These are phyloP conservation scores for Hyperoodon ampullatus DNA, from an alignment of 2,113 vertebrate genomes.

Conservation along the genomic window DNA sequence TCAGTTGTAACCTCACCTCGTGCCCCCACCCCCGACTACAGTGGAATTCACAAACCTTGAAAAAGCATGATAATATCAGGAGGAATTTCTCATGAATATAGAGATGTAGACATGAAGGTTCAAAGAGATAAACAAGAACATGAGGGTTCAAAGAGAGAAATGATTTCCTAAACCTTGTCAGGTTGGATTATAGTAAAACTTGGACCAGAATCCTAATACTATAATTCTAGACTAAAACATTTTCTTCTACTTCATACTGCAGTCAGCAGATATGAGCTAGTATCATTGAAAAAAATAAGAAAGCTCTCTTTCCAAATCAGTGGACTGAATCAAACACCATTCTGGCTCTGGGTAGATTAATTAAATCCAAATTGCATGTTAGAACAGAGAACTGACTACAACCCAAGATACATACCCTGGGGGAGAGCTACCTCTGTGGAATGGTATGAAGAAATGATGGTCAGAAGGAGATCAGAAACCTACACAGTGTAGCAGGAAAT, in stretches of 20 bases:
- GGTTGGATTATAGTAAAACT: neutral
- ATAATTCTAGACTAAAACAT: neutral
- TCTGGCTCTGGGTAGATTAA: neutral
- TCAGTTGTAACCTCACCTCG: neutral
- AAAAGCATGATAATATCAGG: neutral
- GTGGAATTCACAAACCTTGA: neutral
- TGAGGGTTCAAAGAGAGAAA: neutral
- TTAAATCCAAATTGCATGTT: neutral
- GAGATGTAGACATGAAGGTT: neutral
- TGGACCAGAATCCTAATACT: neutral
- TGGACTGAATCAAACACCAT: neutral
- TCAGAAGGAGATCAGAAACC: neutral
- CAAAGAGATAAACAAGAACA: neutral
- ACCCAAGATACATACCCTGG: neutral
- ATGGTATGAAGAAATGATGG: neutral
- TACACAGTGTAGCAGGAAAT: neutral
- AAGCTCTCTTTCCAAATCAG: neutral
- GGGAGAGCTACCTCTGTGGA: neutral
- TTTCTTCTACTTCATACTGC: neutral
- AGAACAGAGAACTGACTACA: neutral
- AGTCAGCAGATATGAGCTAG: neutral
- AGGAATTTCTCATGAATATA: neutral
- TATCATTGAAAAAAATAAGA: neutral
- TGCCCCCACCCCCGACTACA: no score
- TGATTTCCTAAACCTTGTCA: neutral